Conservation (phyloP, 1,140 invertebrate genomes). For the Polypedilum vanderplanki region DNA sequence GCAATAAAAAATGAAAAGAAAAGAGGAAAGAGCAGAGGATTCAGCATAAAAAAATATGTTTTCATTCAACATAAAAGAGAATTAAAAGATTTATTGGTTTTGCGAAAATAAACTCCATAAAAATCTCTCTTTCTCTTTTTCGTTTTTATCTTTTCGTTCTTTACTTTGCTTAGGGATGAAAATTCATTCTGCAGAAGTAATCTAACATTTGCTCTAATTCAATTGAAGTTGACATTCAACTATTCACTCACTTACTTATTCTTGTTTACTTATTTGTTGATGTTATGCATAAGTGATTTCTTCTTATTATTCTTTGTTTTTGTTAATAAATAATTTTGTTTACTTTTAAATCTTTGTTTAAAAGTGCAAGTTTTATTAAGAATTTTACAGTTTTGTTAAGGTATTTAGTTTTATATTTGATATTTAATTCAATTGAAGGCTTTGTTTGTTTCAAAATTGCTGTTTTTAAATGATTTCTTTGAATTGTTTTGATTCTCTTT, state of each 20-base stretch:
- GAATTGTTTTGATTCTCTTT: too few species aligned
- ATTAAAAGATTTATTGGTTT: conserved; percentile 26
- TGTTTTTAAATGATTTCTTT: too few species aligned
- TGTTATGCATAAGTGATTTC: too few species aligned
- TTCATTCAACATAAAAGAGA: conserved; percentile 14
- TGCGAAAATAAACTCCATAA: not conserved
- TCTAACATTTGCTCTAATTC: not conserved
- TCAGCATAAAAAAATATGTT: conserved; percentile 27
- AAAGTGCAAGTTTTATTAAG: too few species aligned
- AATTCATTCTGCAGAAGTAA: not conserved
- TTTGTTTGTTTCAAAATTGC: too few species aligned
- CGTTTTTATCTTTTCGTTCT: not conserved
- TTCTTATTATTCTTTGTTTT: too few species aligned
- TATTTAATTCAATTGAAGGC: too few species aligned
- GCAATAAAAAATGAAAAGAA: conserved; percentile 20
- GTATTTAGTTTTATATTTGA: too few species aligned
- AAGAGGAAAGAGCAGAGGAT: not conserved
- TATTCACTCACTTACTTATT: not conserved
- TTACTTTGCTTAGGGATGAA: not conserved
- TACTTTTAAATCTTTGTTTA: too few species aligned
- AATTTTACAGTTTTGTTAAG: too few species aligned
- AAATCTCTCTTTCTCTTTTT: not conserved
- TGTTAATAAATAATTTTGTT: too few species aligned
- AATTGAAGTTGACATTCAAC: conserved; percentile 1
- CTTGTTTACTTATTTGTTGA: too few species aligned